phyloP scores from a whole-genome alignment of 2,888 invertebrate genomes.

The Thymelicus sylvestris region DNA sequence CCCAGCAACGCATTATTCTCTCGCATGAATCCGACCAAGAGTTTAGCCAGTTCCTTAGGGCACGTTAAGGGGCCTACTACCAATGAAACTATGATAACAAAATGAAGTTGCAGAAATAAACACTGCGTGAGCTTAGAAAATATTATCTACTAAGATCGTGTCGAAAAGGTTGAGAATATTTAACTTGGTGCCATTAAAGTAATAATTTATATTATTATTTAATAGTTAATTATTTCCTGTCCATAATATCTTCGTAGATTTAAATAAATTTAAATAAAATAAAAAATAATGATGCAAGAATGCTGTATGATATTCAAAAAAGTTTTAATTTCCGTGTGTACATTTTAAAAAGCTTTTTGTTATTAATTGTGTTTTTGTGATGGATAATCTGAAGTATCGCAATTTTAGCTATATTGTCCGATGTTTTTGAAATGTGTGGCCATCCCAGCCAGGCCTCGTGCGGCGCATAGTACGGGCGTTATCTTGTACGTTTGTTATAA shows the following conservation, averaged over 20 bases:
- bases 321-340: no score
- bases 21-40: no score
- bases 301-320: no score
- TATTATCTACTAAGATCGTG: neutral
- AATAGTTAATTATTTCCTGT: conserved; percentile 2
- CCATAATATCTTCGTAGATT: neutral
- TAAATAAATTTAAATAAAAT: neutral
- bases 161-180: neutral
- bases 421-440: neutral
- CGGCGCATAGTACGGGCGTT: conserved; percentile 20
- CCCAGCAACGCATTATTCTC: no score
- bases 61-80: no score
- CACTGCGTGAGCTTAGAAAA: neutral
- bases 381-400: no score
- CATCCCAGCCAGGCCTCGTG: neutral
- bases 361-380: no score
- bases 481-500: conserved; percentile 30
- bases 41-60: no score
- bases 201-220: neutral
- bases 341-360: no score
- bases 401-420: neutral
- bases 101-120: neutral
- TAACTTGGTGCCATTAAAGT: neutral
- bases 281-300: no score
- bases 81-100: no score